Evolutionary conservation across 2,888 invertebrate species (phyloP).

Genomic region (Camptogramma bilineatum): DNA sequence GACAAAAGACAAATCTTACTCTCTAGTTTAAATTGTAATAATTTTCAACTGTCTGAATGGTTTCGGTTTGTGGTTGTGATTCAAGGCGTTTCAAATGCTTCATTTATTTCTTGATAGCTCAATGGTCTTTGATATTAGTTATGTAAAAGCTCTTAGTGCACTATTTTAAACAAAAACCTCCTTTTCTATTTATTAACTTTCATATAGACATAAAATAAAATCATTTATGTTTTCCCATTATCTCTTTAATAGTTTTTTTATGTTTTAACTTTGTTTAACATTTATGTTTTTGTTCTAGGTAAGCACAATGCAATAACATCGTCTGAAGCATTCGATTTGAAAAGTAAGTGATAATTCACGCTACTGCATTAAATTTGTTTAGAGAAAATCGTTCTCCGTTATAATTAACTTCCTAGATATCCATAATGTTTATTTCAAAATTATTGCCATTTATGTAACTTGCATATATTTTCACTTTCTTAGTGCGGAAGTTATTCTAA

Average conservation of each 20-base stretch:
- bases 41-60: constrained; percentile 27
- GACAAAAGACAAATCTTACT: neutral
- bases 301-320: constrained; percentile 36
- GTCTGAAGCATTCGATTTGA: neutral
- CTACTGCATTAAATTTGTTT: neutral
- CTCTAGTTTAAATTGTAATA: neutral
- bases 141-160: neutral
- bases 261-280: neutral
- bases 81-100: constrained; percentile 15
- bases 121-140: constrained; percentile 21
- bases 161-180: neutral
- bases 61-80: constrained; percentile 7
- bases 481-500: neutral
- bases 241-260: no score
- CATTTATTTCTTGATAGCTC: constrained; percentile 22
- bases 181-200: no score
- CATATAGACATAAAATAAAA: no score
- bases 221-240: no score
- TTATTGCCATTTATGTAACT: constrained; percentile 1
- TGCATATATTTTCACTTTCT: constrained; percentile 16
- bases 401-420: neutral
- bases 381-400: neutral
- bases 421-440: neutral
- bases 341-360: neutral
- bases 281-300: constrained; percentile 53